Percentiles rank a stretch among this genome's conserved stretches.
Conservation (phyloP, 2,797 vertebrate genomes). For the Danio choprae region DNA sequence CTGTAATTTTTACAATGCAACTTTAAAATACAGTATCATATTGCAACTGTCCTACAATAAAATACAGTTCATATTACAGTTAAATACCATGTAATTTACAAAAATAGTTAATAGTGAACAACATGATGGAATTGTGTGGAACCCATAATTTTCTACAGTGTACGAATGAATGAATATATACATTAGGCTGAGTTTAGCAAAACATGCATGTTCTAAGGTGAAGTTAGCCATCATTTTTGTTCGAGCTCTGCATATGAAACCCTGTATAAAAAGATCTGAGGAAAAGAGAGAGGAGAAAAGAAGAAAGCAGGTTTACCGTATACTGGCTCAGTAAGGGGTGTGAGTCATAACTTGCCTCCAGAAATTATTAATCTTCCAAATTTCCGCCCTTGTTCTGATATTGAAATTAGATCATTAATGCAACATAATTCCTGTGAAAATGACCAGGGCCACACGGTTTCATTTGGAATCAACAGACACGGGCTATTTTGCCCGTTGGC, state of each 20-base stretch:
- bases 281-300: conserved; percentile 6
- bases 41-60: too few relatives aligned
- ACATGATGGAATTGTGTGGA: too few relatives aligned
- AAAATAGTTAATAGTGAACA: too few relatives aligned
- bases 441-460: conserved; percentile 62
- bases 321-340: conserved; percentile 20
- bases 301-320: conserved; percentile 41
- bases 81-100: too few relatives aligned
- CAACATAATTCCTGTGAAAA: conserved; percentile 67
- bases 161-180: too few relatives aligned
- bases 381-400: conserved; percentile 60
- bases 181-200: not conserved
- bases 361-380: conserved; percentile 67
- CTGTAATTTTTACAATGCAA: too few relatives aligned
- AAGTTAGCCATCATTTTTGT: not conserved
- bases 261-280: not conserved
- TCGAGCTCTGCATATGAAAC: not conserved
- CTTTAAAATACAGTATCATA: too few relatives aligned
- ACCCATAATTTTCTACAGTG: too few relatives aligned
- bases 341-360: conserved; percentile 67
- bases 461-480: conserved; percentile 56
- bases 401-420: conserved; percentile 61
- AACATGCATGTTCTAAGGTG: not conserved
- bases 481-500: conserved; percentile 35
- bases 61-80: too few relatives aligned